These are phyloP conservation scores for Sphaerophoria taeniata DNA, from an alignment of 2,888 invertebrate species.

Conservation along the genomic window DNA sequence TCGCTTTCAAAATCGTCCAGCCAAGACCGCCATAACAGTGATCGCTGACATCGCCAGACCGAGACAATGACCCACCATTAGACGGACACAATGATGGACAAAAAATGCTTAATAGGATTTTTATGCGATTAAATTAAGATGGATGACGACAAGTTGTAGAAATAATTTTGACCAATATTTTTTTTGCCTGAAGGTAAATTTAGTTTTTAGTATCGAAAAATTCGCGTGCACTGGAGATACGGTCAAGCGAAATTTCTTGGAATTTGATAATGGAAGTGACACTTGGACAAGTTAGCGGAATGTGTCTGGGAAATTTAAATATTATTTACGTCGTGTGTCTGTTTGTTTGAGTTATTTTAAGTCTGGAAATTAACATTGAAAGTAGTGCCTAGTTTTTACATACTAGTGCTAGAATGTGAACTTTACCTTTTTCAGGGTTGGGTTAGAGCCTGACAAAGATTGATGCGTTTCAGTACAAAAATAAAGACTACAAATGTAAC, in stretches of 20 bases:
- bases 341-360: too few relatives aligned
- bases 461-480: too few relatives aligned
- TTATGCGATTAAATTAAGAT: conserved; percentile 75
- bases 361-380: conserved; percentile 18
- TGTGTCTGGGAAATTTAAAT: conserved; percentile 29
- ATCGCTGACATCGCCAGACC: conserved; percentile 25
- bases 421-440: too few relatives aligned
- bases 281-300: conserved; percentile 41
- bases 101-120: conserved; percentile 70
- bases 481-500: too few relatives aligned
- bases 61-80: background rate
- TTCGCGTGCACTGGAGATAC: conserved; percentile 30
- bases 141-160: conserved; percentile 72
- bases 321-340: background rate
- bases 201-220: background rate
- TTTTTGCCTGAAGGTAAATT: conserved; percentile 32
- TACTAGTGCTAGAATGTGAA: too few relatives aligned
- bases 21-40: conserved; percentile 9
- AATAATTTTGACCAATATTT: conserved; percentile 66
- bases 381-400: too few relatives aligned
- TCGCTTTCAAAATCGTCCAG: conserved; percentile 59
- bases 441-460: too few relatives aligned
- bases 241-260: conserved; percentile 57
- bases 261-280: conserved; percentile 60
- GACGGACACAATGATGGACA: conserved; percentile 50